Evolutionary conservation across 2,797 vertebrate genomes (phyloP).

Genomic region (Xyrichtys novacula): DNA sequence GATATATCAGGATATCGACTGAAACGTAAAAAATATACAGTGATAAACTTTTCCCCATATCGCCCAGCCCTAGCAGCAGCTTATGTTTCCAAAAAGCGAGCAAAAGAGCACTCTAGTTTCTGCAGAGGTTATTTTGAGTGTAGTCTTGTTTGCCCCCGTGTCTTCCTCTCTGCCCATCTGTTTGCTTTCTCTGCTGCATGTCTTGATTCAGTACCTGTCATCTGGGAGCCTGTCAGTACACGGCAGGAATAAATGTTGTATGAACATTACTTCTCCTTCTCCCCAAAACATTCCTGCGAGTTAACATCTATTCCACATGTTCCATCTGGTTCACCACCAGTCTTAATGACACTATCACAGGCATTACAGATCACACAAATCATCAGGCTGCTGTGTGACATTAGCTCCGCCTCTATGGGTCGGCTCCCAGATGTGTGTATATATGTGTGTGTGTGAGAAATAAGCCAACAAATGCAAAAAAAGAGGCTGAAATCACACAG

Average conservation of each 20-base stretch:
- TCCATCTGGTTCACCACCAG: constrained; percentile 65
- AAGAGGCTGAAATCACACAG: constrained; percentile 8
- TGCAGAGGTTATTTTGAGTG: background rate
- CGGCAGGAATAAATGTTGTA: constrained; percentile 21
- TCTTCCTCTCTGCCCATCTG: constrained; percentile 13
- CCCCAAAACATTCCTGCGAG: constrained; percentile 23
- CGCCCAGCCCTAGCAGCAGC: too few species aligned
- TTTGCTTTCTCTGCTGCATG: constrained; percentile 16
- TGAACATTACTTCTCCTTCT: constrained; percentile 26
- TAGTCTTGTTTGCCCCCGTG: background rate
- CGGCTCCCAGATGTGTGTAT: constrained; percentile 54
- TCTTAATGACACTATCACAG: constrained; percentile 77
- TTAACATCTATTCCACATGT: constrained; percentile 70
- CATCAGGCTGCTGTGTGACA: constrained; percentile 65
- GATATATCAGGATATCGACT: too few species aligned
- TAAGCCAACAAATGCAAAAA: constrained; percentile 19
- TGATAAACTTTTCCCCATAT: too few species aligned
- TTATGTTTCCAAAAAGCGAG: background rate
- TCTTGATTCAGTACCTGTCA: constrained; percentile 20
- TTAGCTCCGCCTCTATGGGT: constrained; percentile 42
- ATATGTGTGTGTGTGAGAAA: constrained; percentile 13
- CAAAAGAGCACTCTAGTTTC: background rate
- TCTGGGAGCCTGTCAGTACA: constrained; percentile 17
- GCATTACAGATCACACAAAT: constrained; percentile 77
- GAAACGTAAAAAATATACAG: too few species aligned